These are phyloP conservation scores for Tachypleus tridentatus DNA, from an alignment of 1,140 invertebrate genomes.

Conservation along the genomic window DNA sequence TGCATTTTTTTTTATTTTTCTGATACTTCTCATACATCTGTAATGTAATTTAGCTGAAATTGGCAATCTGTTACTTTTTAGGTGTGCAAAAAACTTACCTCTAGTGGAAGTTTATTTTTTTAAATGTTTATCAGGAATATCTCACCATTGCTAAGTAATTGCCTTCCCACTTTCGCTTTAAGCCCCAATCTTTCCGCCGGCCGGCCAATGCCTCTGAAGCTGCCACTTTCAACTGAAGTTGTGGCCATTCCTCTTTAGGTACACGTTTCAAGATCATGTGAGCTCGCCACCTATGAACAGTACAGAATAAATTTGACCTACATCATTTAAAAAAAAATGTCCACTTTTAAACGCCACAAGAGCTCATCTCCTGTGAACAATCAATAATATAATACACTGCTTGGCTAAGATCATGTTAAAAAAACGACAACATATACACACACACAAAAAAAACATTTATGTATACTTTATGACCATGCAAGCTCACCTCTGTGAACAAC, in stretches of 20 bases:
- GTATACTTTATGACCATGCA: too few species aligned
- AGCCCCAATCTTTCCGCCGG: conserved; percentile 67
- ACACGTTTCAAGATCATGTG: conserved; percentile 70
- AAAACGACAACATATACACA: conserved; percentile 6
- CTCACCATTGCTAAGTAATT: conserved; percentile 67
- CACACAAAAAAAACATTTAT: neutral
- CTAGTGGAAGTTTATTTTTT: neutral
- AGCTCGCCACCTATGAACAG: conserved; percentile 55
- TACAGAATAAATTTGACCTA: too few species aligned
- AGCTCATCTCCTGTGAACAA: neutral
- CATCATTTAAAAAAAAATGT: too few species aligned
- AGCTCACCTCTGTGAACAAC: too few species aligned
- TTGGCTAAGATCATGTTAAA: too few species aligned
- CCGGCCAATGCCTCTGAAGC: conserved; percentile 62
- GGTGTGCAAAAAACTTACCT: too few species aligned
- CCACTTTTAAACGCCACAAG: too few species aligned
- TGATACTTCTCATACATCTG: too few species aligned
- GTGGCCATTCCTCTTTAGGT: conserved; percentile 71
- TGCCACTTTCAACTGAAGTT: conserved; percentile 63
- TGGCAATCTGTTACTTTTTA: too few species aligned
- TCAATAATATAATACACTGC: too few species aligned
- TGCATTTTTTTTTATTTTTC: too few species aligned
- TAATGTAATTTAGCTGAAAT: too few species aligned
- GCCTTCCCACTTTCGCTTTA: conserved; percentile 71
- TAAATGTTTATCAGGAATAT: conserved; percentile 7